Evolutionary conservation across 1,140 invertebrate genomes (phyloP), one percentile per base, ranked within the genome.

Genomic region (Melipona quadrifasciata): DNA sequence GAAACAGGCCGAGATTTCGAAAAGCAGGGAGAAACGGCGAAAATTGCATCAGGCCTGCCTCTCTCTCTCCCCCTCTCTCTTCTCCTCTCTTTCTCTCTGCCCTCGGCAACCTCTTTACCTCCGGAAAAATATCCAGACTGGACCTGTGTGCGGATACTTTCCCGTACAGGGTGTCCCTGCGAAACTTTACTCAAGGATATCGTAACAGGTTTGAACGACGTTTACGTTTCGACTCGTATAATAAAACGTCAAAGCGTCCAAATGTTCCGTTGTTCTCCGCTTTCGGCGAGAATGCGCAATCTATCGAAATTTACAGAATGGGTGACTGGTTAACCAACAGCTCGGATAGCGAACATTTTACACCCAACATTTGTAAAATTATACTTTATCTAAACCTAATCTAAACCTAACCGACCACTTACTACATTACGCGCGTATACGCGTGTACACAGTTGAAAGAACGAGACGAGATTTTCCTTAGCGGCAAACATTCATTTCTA

Each of bases 41-140:
- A 88, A 89, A 89, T 89, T 88, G 76, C 86, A 88, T 89, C 87
- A 88, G 53, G n/a, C 34, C 61, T 72, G 39, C 0, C 8, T 47
- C 39, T 47, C 8, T 8, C 39, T 47, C 39, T 47, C 39, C 10
- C 39, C 10, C 39, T 3, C 34, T 39, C 34, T 47, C 39, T 47
- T 8, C 10, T 8, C 3, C 34, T 39, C 34, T 39, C 34, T 47
- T 8, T 70, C 61, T 74, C 57, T 76, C 24, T 61, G 53, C 82
- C 57, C 55, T 24, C 64, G 34, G 21, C 74, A 14, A 55, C 67
- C 58, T 70, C 67, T 75, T 70, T 53, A 58, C 34, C 78, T 31
- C 68, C 47, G 78, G 86, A 88, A 88, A 89, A 88, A 88, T 89
- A 85, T 89, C 82, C 83, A 89, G 79, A 89, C 73, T 89, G 87